These are phyloP conservation scores for Colistium nudipinnis DNA, from an alignment of 2,113 vertebrate genomes.

Conservation along the genomic window DNA sequence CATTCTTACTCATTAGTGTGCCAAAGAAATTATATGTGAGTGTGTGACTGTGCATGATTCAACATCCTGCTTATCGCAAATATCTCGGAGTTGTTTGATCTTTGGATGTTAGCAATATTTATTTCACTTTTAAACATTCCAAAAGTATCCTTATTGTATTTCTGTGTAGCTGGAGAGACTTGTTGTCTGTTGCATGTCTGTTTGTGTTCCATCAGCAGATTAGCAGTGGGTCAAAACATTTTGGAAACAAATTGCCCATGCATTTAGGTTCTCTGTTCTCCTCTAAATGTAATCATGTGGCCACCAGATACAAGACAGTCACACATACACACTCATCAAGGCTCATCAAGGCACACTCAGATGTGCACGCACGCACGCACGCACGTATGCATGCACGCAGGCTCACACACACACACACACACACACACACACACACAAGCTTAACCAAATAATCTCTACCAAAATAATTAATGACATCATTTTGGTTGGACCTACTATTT, in stretches of 20 bases:
- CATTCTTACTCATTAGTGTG: background rate
- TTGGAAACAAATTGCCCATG: conserved; percentile 28
- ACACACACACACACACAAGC: conserved; percentile 28
- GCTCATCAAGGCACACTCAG: background rate
- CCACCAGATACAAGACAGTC: conserved; percentile 39
- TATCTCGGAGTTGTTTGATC: conserved; percentile 2
- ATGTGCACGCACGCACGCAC: conserved; percentile 3
- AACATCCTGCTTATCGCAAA: background rate
- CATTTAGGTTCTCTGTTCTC: conserved; percentile 27
- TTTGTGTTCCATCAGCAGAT: background rate
- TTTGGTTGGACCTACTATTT: conserved; percentile 26
- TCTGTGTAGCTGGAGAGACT: background rate
- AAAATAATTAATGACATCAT: conserved; percentile 77
- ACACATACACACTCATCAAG: background rate
- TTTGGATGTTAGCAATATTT: background rate
- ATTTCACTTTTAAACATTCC: background rate
- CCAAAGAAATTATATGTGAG: background rate
- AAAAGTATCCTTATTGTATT: background rate
- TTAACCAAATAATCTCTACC: conserved; percentile 69
- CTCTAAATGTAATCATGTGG: conserved; percentile 57
- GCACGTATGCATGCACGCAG: conserved; percentile 6
- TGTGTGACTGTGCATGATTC: background rate
- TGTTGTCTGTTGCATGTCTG: background rate
- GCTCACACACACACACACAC: conserved; percentile 5
- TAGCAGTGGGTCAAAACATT: conserved; percentile 29